These are phyloP conservation scores for Poeciliopsis prolifica DNA, from an alignment of 2,113 vertebrate genomes.

Conservation along the genomic window DNA sequence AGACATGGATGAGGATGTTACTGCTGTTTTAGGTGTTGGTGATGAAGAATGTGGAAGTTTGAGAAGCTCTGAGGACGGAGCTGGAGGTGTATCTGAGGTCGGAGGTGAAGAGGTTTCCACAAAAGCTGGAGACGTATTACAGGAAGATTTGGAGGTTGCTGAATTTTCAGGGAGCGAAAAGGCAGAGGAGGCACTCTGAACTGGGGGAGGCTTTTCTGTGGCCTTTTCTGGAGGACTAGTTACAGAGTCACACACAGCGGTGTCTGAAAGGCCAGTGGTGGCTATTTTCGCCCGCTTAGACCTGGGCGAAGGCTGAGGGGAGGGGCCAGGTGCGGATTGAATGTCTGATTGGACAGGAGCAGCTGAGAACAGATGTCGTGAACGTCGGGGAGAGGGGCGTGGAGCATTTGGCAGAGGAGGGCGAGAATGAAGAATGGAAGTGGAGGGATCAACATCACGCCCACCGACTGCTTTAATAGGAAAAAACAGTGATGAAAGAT, in stretches of 20 bases:
- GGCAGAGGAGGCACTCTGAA: slow-evolving; percentile 17
- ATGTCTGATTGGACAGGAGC: slow-evolving; percentile 46
- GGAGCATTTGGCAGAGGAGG: slow-evolving; percentile 67
- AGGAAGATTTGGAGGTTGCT: slow-evolving; percentile 6
- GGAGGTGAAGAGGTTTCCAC: background rate
- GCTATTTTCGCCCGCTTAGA: slow-evolving; percentile 50
- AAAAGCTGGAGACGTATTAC: slow-evolving; percentile 1
- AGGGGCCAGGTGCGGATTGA: slow-evolving; percentile 49
- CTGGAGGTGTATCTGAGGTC: background rate
- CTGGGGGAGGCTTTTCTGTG: background rate
- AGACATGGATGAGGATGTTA: slow-evolving; percentile 24
- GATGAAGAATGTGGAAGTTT: background rate
- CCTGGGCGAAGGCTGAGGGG: slow-evolving; percentile 69
- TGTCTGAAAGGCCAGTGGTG: slow-evolving; percentile 1
- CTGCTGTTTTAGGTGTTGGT: slow-evolving; percentile 8
- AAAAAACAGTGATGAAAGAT: slow-evolving; percentile 11
- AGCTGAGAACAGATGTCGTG: slow-evolving; percentile 50
- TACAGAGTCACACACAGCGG: slow-evolving; percentile 7
- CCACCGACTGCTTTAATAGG: slow-evolving; percentile 45
- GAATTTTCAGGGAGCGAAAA: slow-evolving; percentile 11
- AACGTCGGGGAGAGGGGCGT: slow-evolving; percentile 58
- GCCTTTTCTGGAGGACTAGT: background rate
- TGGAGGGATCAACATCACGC: slow-evolving; percentile 35
- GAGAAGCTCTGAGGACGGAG: background rate
- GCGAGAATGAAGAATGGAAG: slow-evolving; percentile 40